phyloP scores from a whole-genome alignment of 2,888 invertebrate species.

The Melanophora roralis region DNA sequence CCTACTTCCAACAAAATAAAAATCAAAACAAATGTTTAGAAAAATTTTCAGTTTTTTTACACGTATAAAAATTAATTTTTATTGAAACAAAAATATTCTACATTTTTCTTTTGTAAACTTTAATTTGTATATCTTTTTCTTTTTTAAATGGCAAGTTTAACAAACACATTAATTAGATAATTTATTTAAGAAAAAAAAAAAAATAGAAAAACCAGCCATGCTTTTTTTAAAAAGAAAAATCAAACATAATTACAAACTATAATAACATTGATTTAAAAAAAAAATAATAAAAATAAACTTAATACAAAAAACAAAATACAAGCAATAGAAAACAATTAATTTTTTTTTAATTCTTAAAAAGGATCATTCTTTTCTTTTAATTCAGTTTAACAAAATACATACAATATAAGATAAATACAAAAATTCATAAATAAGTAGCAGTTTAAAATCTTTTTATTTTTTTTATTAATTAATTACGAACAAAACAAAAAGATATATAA shows the following conservation, averaged over 20 bases:
- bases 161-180: slow-evolving; percentile 60
- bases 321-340: slow-evolving; percentile 61
- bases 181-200: slow-evolving; percentile 37
- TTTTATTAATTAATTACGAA: slow-evolving; percentile 36
- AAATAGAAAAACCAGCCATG: slow-evolving; percentile 58
- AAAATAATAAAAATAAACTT: slow-evolving; percentile 61
- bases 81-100: slow-evolving; percentile 49
- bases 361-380: slow-evolving; percentile 42
- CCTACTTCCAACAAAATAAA: neutral
- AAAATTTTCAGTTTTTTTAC: slow-evolving; percentile 22
- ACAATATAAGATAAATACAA: slow-evolving; percentile 49
- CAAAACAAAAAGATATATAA: slow-evolving; percentile 51
- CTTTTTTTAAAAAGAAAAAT: slow-evolving; percentile 55
- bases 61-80: slow-evolving; percentile 40
- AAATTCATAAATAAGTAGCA: slow-evolving; percentile 58
- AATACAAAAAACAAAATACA: slow-evolving; percentile 61
- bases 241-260: slow-evolving; percentile 67
- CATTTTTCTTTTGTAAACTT: slow-evolving; percentile 45
- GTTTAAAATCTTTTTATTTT: slow-evolving; percentile 24
- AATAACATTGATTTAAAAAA: slow-evolving; percentile 73
- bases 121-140: slow-evolving; percentile 59
- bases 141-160: slow-evolving; percentile 61
- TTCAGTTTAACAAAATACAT: slow-evolving; percentile 59
- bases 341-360: slow-evolving; percentile 51
- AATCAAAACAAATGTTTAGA: neutral